Conservation (phyloP, 2,113 vertebrate species). For the Cryptomyrus ogoouensis region DNA sequence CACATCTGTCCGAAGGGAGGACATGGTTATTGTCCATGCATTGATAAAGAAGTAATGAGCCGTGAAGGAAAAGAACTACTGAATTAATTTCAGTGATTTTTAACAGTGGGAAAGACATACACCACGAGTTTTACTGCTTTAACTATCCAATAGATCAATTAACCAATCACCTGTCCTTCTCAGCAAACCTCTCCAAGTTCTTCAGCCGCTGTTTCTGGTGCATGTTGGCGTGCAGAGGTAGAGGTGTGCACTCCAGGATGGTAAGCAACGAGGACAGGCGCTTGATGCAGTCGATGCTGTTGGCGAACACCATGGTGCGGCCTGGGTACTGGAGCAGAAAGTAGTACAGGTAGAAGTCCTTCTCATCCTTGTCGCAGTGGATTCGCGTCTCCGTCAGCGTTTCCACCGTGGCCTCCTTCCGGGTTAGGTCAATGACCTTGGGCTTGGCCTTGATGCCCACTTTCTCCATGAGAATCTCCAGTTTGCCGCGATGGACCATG, state of each 20-base stretch:
- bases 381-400: conserved; percentile 85
- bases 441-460: conserved; percentile 84
- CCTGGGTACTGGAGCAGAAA: conserved; percentile 87
- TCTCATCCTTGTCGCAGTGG: conserved; percentile 82
- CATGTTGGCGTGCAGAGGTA: conserved; percentile 94
- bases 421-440: conserved; percentile 89
- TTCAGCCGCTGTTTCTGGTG: conserved; percentile 95
- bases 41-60: background rate
- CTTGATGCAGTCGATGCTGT: conserved; percentile 95
- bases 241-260: conserved; percentile 73
- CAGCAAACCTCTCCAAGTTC: conserved; percentile 91
- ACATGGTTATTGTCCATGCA: background rate
- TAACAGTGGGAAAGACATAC: background rate
- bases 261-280: conserved; percentile 80
- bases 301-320: conserved; percentile 93
- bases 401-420: conserved; percentile 87
- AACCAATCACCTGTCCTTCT: conserved; percentile 72
- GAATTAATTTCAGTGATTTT: background rate
- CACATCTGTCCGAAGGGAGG: conserved; percentile 62
- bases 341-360: conserved; percentile 91
- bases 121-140: background rate
- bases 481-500: conserved; percentile 70
- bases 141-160: background rate
- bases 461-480: conserved; percentile 82
- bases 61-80: background rate